Evolutionary conservation across 2,888 invertebrate genomes (phyloP), one percentile per base, ranked within the genome.

Genomic region (Aleiodes alternator): DNA sequence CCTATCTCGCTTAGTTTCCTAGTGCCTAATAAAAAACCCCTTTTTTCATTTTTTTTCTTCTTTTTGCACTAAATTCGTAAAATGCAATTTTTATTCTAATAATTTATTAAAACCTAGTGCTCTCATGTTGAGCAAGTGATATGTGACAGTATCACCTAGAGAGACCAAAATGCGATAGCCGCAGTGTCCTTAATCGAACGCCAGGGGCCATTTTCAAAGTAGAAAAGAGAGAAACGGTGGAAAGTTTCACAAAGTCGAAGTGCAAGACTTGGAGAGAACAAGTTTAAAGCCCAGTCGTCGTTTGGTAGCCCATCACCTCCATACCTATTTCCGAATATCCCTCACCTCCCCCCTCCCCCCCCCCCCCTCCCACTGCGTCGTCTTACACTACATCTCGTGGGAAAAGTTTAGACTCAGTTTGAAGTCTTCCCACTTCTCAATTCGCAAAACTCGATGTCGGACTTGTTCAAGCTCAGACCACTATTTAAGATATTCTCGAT

Each of bases 101-200:
- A 43, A 8, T 29, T 31, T 14, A 9, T 6, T 29, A 38, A 51
- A n/a, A 69, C 55, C 29, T 38, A 69, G 51, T 1, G 34, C 34
- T 34, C 7, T 16, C 12, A 31, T 69, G 14, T n/a, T 72, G 59
- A 14, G 4, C 53, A 16, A 59, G 48, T 14, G 34, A 38, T 50
- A 61, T 61, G 64, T 34, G 61, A 50, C 14, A 61, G 38, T 61
- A 72, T 72, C 59, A 71, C 71, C 72, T 72, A 55, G 64, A 66
- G 43, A 5, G 8, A n/a, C 11, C 7, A 11, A 34, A 4, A 31
- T 29, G 51, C 50, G 51, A 68, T 48, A 31, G 0, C 50, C 9
- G 69, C 64, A 61, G 74, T 69, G 74, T 34, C 69, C 74, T 53
- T 51, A 69, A 69, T 74, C 59, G 74, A 74, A 69, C 51, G 69